Base-by-base conservation (phyloP, 2,888 invertebrate species). In the Amphipoea lucens region DNA sequence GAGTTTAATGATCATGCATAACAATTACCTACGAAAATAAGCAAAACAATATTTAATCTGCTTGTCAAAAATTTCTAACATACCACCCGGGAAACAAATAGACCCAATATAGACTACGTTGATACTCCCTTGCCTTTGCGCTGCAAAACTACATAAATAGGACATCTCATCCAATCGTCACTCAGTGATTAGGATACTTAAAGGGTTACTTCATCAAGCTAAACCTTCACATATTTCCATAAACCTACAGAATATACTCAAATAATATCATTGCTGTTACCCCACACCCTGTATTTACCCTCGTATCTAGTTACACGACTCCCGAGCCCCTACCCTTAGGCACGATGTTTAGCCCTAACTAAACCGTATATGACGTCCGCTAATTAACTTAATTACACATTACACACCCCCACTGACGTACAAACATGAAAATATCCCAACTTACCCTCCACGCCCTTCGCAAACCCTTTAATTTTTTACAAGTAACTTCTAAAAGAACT, bases 341-440 rank as follows among this genome's bases (percentile, higher is more conserved):
- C 69, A 69, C 76, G 67, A 81, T 80, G 73, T 81, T 81, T 69
- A 84, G 86, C 79, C 68, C 77, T 76, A 82, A 76, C 78, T 75
- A 70, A 84, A 79, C 81, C 73, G 79, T 83, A 80, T 77, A 82
- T 83, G 83, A 80, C 85, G 76, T 83, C 74, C 54, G 48, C 87
- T 89, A 89, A 89, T 89, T 88, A 89, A 83, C 88, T 76, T 88
- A 89, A 89, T 89, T 87, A 87, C 85, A 88, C 81, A 85, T 85
- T 85, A 85, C 84, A 88, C 78, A 85, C 82, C 67, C 81, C 74
- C 76, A 78, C 80, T 80, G 74, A 81, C 72, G 76, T 74, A 76
- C 80, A 88, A 84, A 86, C 86, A 85, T 85, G 48, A 62, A 79
- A 84, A 87, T 86, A 75, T 80, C 29, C 77, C 67, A 63, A 82